A percentile compares a stretch with the other conserved stretches of the same genome.
Conservation (phyloP, 2,797 vertebrate genomes). For the Pseudopleuronectes americanus region DNA sequence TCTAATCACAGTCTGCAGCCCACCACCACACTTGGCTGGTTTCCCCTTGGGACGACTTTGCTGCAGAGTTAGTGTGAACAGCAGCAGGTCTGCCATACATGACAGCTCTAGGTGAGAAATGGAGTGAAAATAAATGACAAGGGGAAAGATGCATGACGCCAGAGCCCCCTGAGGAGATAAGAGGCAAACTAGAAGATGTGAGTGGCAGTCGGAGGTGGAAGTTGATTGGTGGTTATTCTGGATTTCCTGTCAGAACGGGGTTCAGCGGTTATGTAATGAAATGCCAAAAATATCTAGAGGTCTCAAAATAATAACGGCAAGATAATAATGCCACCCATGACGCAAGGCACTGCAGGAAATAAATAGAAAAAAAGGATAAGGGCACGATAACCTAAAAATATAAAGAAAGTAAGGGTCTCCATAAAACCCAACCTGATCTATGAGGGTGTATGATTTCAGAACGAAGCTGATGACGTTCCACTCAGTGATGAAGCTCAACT, state of each 20-base stretch:
- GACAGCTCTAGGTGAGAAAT: slow-evolving; percentile 53
- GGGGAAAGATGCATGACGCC: slow-evolving; percentile 7
- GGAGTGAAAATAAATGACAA: slow-evolving; percentile 5
- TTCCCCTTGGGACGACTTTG: slow-evolving; percentile 21
- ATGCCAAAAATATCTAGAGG: slow-evolving; percentile 47
- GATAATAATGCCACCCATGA: neutral
- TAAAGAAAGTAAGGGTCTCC: neutral
- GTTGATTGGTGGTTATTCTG: neutral
- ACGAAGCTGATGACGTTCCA: slow-evolving; percentile 26
- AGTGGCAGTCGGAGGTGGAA: neutral
- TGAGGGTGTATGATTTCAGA: too few species aligned
- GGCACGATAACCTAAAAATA: neutral
- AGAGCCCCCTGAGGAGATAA: slow-evolving; percentile 13
- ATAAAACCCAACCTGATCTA: too few species aligned
- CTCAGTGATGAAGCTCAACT: slow-evolving; percentile 32
- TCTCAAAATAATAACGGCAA: slow-evolving; percentile 51
- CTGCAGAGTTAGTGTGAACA: slow-evolving; percentile 47
- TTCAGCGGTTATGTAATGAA: slow-evolving; percentile 28
- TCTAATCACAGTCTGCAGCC: slow-evolving; percentile 19
- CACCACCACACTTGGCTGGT: slow-evolving; percentile 21
- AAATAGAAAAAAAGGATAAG: too few species aligned
- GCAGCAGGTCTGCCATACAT: slow-evolving; percentile 51
- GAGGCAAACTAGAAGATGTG: slow-evolving; percentile 4
- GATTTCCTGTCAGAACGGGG: slow-evolving; percentile 19
- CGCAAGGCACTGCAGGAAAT: neutral